Evolutionary conservation across 2,888 invertebrate species (phyloP).

Genomic region (Ormyrus nitidulus): DNA sequence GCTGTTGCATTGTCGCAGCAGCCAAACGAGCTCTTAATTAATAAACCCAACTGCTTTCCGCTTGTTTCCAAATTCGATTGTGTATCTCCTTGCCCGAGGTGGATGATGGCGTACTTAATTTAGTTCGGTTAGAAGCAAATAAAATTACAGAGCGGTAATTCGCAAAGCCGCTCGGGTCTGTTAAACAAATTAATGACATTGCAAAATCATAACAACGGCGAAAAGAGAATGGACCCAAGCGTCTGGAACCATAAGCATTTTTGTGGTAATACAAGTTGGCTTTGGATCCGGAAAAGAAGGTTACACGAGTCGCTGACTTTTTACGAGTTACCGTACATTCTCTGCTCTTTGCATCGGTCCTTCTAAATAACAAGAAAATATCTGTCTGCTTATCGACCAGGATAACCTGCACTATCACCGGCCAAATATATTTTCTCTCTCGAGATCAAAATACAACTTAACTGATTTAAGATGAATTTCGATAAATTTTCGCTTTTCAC

Average conservation of each 20-base stretch:
- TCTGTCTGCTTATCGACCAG: not conserved
- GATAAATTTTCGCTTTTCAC: too few species aligned
- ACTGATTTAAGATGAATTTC: too few species aligned
- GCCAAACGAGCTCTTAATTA: too few species aligned
- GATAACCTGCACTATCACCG: too few species aligned
- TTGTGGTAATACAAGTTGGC: conserved; percentile 44
- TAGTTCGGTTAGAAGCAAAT: not conserved
- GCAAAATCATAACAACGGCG: conserved; percentile 18
- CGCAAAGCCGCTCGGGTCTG: too few species aligned
- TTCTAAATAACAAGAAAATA: conserved; percentile 36
- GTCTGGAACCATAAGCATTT: conserved; percentile 26
- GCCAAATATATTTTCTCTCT: too few species aligned
- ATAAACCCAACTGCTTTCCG: too few species aligned
- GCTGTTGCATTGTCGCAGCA: too few species aligned
- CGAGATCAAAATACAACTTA: too few species aligned
- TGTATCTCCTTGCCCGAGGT: too few species aligned
- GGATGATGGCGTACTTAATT: not conserved
- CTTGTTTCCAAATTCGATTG: too few species aligned
- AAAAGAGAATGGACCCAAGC: conserved; percentile 19
- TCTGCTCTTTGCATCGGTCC: not conserved
- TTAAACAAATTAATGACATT: conserved; percentile 11
- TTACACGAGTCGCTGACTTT: conserved; percentile 56
- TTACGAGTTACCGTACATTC: conserved; percentile 34
- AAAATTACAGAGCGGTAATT: too few species aligned
- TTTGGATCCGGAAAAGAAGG: conserved; percentile 61